phyloP scores from a whole-genome alignment of 2,113 vertebrate genomes.

The Myodes glareolus region DNA sequence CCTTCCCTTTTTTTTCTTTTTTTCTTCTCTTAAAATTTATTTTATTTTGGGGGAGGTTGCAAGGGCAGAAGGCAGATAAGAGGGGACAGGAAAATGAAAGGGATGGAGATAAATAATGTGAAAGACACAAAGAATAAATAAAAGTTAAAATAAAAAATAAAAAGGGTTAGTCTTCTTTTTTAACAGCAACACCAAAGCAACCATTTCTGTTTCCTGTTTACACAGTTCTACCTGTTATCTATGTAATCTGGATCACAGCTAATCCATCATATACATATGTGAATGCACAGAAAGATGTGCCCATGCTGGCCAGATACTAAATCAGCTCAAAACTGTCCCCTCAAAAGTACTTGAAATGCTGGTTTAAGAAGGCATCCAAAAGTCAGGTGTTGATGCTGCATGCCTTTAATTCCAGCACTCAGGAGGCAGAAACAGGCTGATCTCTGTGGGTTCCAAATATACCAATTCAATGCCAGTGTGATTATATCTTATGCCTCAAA shows the following conservation, averaged over 20 bases:
- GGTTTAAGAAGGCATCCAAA: not conserved
- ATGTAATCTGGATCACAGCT: not conserved
- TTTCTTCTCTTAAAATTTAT: not conserved
- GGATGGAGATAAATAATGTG: not conserved
- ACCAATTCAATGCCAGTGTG: not conserved
- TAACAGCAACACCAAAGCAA: not conserved
- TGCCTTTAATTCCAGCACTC: not conserved
- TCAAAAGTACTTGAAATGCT: not conserved
- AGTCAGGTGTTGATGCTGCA: not conserved
- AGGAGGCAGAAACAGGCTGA: not conserved
- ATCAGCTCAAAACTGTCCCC: not conserved
- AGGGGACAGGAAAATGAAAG: not conserved
- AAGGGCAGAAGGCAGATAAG: not conserved
- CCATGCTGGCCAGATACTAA: not conserved
- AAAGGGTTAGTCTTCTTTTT: not conserved
- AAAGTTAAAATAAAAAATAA: not conserved
- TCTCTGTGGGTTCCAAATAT: not conserved
- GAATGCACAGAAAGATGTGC: not conserved
- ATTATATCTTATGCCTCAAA: not conserved
- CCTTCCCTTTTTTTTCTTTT: not conserved
- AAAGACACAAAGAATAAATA: not conserved
- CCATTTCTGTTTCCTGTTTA: not conserved
- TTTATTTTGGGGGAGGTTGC: not conserved
- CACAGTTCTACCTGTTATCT: not conserved
- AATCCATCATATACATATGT: not conserved